Evolutionary conservation across 2,113 vertebrate species (phyloP).

Genomic region (Struthidea cinerea): DNA sequence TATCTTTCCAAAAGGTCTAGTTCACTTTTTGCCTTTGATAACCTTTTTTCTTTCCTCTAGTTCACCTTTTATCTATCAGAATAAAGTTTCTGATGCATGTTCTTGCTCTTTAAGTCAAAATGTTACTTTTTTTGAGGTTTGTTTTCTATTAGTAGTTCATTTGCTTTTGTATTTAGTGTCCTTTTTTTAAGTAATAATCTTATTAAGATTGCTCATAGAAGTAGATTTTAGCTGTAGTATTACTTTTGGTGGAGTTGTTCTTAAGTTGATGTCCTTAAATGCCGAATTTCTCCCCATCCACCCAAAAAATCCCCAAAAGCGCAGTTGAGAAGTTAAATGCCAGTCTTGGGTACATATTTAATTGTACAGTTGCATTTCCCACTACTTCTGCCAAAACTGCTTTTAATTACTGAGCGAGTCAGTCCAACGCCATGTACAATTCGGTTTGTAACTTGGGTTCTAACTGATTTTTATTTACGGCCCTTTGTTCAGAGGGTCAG

Average conservation of each 20-base stretch:
- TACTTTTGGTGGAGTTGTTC: not conserved
- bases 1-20: not conserved
- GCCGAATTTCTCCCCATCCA: not conserved
- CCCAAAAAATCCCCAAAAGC: accelerated
- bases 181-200: not conserved
- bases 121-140: not conserved
- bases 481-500: not conserved
- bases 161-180: not conserved
- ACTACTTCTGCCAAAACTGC: not conserved
- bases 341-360: not conserved
- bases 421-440: not conserved
- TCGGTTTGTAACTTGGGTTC: not conserved
- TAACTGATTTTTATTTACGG: not conserved
- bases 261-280: not conserved
- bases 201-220: not conserved
- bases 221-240: not conserved
- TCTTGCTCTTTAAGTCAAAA: not conserved
- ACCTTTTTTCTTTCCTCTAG: not conserved
- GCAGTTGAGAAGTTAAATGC: not conserved
- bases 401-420: not conserved
- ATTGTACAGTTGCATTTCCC: not conserved
- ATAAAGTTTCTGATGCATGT: not conserved
- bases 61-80: not conserved
- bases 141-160: not conserved
- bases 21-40: not conserved